phyloP scores from a whole-genome alignment of 2,888 invertebrate species.

The Stenichneumon culpator region DNA sequence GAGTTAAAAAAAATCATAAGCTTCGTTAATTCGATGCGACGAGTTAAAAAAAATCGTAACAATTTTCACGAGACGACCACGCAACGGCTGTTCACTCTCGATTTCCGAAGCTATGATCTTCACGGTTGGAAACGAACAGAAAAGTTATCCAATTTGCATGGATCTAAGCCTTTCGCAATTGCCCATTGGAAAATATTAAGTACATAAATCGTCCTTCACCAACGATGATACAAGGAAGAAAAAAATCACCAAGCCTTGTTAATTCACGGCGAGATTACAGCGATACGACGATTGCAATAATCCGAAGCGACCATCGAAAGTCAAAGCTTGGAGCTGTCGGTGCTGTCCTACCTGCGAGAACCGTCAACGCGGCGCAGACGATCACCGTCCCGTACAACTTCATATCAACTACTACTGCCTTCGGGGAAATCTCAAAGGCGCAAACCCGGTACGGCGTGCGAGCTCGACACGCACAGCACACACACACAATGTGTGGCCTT shows the following conservation, averaged over 20 bases:
- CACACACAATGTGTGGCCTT: constrained; percentile 25
- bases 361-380: constrained; percentile 69
- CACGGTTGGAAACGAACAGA: constrained; percentile 41
- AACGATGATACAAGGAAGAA: background rate
- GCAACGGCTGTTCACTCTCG: constrained; percentile 67
- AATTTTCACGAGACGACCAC: constrained; percentile 36
- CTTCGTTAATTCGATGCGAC: background rate
- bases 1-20: background rate
- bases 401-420: constrained; percentile 68
- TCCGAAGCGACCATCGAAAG: background rate
- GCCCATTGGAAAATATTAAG: background rate
- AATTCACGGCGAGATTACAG: background rate
- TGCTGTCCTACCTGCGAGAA: constrained; percentile 70
- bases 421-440: constrained; percentile 61
- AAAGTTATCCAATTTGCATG: constrained; percentile 17
- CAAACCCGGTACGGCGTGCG: constrained; percentile 33
- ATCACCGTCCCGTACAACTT: constrained; percentile 71
- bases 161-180: constrained; percentile 4
- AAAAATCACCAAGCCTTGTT: background rate
- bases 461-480: constrained; percentile 22
- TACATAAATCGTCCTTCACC: background rate
- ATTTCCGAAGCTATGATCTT: constrained; percentile 49
- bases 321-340: constrained; percentile 2
- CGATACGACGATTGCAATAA: background rate
- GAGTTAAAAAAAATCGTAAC: background rate